Evolutionary conservation across 2,888 invertebrate species (phyloP).

Genomic region (Zelleria hepariella): DNA sequence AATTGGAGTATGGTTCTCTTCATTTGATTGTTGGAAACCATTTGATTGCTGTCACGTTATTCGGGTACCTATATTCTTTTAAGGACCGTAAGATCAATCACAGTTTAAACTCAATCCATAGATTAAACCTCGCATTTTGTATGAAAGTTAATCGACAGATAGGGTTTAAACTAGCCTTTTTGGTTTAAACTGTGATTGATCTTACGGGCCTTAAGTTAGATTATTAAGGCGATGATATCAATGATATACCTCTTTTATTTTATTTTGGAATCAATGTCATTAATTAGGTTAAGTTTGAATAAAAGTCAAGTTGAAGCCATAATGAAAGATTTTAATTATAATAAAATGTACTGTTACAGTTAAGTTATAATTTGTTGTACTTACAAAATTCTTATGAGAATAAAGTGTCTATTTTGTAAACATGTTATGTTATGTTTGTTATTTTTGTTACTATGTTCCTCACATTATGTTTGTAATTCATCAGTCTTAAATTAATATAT

Average conservation of each 20-base stretch:
- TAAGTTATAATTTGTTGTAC: conserved; percentile 50
- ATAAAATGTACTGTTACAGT: conserved; percentile 52
- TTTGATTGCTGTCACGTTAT: no score
- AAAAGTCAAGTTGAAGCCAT: conserved; percentile 41
- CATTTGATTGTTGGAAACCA: no score
- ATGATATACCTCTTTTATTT: no score
- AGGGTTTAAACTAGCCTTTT: no score
- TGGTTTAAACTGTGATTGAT: no score
- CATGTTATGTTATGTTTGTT: conserved; percentile 20
- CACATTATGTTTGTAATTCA: conserved; percentile 10
- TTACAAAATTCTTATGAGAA: conserved; percentile 27
- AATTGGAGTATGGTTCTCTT: no score
- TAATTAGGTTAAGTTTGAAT: not conserved
- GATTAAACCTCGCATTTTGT: no score
- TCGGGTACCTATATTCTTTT: no score
- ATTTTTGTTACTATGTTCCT: not conserved
- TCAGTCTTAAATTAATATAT: conserved; percentile 16
- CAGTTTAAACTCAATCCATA: no score
- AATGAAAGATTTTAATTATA: conserved; percentile 50
- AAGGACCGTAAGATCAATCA: no score
- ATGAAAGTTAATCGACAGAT: no score
- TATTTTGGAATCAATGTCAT: not conserved
- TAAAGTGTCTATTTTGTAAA: not conserved
- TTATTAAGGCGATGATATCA: not conserved
- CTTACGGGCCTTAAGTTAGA: not conserved